Conservation (phyloP, 2,888 invertebrate genomes). For the Ochropleura leucogaster region DNA sequence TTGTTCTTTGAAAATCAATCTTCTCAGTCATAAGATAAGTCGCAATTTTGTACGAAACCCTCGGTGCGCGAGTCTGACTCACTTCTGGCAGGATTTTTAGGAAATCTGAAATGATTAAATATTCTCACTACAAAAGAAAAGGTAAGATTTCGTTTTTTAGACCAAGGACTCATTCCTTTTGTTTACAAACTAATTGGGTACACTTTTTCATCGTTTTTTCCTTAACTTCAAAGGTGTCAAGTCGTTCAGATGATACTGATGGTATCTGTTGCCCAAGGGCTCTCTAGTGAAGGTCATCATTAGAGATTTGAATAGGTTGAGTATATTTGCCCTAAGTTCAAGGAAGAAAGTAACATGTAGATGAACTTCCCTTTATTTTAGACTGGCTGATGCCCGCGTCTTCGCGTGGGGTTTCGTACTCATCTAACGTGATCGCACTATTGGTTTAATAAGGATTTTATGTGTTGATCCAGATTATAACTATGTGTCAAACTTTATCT, state of each 20-base stretch:
- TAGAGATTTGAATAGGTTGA: background rate
- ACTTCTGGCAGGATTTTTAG: no score
- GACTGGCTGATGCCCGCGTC: no score
- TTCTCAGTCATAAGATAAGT: no score
- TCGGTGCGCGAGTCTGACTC: no score
- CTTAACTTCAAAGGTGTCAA: constrained; percentile 21
- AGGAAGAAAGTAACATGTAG: background rate
- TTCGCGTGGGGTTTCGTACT: no score
- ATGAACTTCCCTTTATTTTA: no score
- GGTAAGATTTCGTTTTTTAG: background rate
- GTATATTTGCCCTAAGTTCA: background rate
- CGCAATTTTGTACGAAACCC: no score
- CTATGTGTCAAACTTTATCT: no score
- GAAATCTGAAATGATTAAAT: background rate
- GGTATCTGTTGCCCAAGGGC: constrained; percentile 40
- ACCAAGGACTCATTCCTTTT: background rate
- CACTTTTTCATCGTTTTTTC: background rate
- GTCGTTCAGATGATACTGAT: constrained; percentile 16
- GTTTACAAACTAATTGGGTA: constrained; percentile 1
- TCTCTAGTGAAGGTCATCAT: background rate
- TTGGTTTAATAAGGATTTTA: no score
- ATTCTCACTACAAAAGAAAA: background rate
- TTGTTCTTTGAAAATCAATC: no score
- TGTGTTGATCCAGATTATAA: no score
- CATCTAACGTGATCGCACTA: no score